Evolutionary conservation across 2,888 invertebrate genomes (phyloP), one percentile per base, ranked within the genome.

Genomic region (Lasioglossum leucozonium): DNA sequence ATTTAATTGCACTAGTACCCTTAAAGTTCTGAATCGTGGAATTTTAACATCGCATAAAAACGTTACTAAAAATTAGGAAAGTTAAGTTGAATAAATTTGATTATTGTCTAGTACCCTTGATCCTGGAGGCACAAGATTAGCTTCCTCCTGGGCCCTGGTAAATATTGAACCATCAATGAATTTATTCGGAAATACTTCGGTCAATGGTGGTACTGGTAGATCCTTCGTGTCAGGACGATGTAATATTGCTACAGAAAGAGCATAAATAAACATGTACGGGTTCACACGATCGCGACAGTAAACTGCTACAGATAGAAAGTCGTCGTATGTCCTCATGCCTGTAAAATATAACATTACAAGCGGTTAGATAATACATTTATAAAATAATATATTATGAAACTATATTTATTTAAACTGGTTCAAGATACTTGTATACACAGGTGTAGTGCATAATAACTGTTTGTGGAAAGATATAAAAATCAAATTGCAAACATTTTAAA

Each of bases 141-240:
- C 96, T 93, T 97, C 97, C 93, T 97, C 97, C 22, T 97, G 96
- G 0, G 97, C 97, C 77, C 96, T 95, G 0, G 96, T 95, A 93
- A 98, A 97, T 4, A 97, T 96, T 62, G 97, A 96, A 13, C 97
- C 96, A 91, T 98, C 98, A 91, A 98, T 95, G 94, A 97, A 98
- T 95, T 98, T 98, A 92, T 97, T 97, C 0, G 98, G 98, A 94
- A 98, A 98, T 0, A 97, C 96, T 94, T 98, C 97, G 55, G 97
- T 96, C 87, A 98, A 96, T 0, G 97, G 96, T 0, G 98, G 98
- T 74, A 98, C 94, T 75, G 96, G 96, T 30, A 98, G 92, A 72
- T 97, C 96, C 91, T 96, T 96, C 4, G 97, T 97, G 93, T 98
- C 98, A 0, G 95, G 94, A 10, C 97, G 96, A 95, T 98, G 98